Base-by-base conservation (phyloP, 2,113 vertebrate genomes). In the Muscicapa adusta region DNA sequence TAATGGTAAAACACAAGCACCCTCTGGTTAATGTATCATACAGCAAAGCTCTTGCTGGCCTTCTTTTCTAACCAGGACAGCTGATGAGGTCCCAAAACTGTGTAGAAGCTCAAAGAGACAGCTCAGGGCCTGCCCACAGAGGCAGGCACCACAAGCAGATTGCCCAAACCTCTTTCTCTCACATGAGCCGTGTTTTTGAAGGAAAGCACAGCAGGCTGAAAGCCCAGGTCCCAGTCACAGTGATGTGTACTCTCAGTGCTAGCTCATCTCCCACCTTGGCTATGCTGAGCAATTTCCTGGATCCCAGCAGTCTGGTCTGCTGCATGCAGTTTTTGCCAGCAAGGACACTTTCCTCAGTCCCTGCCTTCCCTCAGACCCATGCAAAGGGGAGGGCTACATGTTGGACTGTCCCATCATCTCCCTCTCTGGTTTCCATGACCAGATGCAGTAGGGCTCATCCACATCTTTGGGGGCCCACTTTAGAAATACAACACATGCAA, bases 371-470 rank as follows among this genome's bases (percentile, higher is more conserved):
- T 74, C 6, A 1, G 28, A n/a, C 17, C 29, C 22, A 2, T 6
- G 17, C 0, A 1, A 8, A 33, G 19, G 14, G 4, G 4, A 10
- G 33, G 36, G 36, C n/a, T 79, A 18, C 12, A 1, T n/a, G 72
- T 36, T 54, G 53, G n/a, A 18, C 23, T 63, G 23, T 51, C 28
- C 33, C 25, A 56, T 50, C 50, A 23, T 43, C 22, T 66, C 36
- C 9, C 20, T 67, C 36, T 85, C 82, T 79, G 18, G 31, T 53
- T 63, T 68, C 20, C 19, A 1, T 23, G 22, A 71, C 43, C 34
- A 45, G 1, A 36, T 16, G 33, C 67, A 50, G 43, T 13, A 53
- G n/a, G 47, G 51, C 33, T 91, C 83, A 51, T 91, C 82, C 75
- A 6, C 66, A 31, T 68, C 88, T 90, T 84, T 34, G 10, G 48